Conservation (phyloP, 2,888 invertebrate genomes). For the Nasonovia ribisnigri region DNA sequence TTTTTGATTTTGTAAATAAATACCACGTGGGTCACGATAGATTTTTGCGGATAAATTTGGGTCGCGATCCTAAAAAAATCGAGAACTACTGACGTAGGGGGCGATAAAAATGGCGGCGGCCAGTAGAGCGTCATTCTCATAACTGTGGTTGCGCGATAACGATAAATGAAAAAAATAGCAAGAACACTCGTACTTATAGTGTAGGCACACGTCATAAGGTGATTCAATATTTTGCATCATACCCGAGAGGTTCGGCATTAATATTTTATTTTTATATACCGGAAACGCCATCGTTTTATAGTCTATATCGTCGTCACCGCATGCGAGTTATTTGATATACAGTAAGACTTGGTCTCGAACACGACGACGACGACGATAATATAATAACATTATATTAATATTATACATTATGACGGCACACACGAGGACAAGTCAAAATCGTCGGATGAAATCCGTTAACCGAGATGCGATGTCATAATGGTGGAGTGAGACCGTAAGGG, state of each 20-base stretch:
- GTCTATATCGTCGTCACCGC: background rate
- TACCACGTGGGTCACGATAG: no score
- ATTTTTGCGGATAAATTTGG: no score
- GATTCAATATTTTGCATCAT: background rate
- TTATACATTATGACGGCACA: background rate
- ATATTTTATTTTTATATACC: background rate
- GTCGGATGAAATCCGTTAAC: background rate
- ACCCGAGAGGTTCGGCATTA: background rate
- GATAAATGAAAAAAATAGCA: background rate
- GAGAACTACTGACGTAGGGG: background rate
- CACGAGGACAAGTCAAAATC: background rate
- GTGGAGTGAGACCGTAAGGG: background rate
- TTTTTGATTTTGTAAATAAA: no score
- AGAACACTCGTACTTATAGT: background rate
- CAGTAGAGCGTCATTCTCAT: background rate
- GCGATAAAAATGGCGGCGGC: background rate
- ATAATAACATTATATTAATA: background rate
- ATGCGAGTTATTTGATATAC: background rate
- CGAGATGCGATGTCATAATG: background rate
- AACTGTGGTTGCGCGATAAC: background rate
- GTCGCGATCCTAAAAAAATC: no score
- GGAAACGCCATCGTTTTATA: background rate
- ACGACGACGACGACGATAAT: background rate
- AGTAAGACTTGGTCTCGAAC: background rate
- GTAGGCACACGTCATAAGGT: background rate